phyloP scores from a whole-genome alignment of 2,797 vertebrate genomes.

The Esox masquinongy region DNA sequence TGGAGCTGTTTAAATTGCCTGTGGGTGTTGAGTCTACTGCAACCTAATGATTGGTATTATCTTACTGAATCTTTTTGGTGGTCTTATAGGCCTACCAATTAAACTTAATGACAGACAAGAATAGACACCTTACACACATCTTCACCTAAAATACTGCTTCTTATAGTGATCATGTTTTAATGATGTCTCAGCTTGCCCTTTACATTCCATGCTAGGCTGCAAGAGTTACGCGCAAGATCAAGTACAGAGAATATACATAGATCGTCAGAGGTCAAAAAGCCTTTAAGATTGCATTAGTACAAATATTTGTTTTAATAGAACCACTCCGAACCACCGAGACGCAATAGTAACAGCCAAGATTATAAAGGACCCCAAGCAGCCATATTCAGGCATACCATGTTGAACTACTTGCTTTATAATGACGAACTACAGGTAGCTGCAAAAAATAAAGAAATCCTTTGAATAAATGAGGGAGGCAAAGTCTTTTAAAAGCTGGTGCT shows the following conservation, averaged over 20 bases:
- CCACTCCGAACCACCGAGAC: neutral
- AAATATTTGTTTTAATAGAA: neutral
- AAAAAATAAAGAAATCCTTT: too few species aligned
- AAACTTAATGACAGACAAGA: slow-evolving; percentile 1
- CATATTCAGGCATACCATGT: neutral
- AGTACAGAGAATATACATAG: neutral
- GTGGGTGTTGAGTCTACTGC: slow-evolving; percentile 6
- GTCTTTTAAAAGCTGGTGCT: too few species aligned
- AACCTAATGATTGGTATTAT: neutral
- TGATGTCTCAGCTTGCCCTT: neutral
- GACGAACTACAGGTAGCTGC: slow-evolving; percentile 4
- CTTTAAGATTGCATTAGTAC: neutral
- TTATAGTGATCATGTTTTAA: neutral
- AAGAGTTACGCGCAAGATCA: slow-evolving; percentile 8
- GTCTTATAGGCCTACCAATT: slow-evolving; percentile 21
- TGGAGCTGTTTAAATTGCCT: slow-evolving; percentile 20
- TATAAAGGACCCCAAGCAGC: neutral
- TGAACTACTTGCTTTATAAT: slow-evolving; percentile 1
- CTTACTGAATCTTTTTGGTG: slow-evolving; percentile 30
- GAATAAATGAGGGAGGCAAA: too few species aligned
- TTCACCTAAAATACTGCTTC: neutral
- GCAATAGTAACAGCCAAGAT: neutral
- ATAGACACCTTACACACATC: neutral
- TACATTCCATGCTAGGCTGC: slow-evolving; percentile 7
- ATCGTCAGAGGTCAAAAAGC: neutral